Percentiles rank a stretch among this genome's conserved stretches.
Evolutionary conservation across 2,888 invertebrate species (phyloP).

Genomic region (Orthosia gothica): DNA sequence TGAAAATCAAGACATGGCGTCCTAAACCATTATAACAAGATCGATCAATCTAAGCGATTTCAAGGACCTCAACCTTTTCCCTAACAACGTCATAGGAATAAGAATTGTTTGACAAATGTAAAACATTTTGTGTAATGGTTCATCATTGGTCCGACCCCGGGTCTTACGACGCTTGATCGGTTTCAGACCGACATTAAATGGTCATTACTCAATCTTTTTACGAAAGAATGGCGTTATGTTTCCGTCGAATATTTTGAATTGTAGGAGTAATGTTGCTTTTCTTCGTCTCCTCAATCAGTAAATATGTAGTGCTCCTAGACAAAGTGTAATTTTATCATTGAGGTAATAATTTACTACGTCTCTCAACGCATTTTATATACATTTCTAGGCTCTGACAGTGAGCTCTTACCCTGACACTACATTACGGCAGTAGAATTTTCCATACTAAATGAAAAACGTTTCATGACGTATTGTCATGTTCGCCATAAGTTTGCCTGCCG

Average conservation of each 20-base stretch:
- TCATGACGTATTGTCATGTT: too few species aligned
- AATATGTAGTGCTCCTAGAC: too few species aligned
- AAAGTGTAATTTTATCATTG: too few species aligned
- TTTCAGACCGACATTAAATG: slow-evolving; percentile 29
- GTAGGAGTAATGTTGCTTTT: neutral
- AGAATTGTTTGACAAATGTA: slow-evolving; percentile 48
- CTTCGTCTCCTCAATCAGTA: neutral
- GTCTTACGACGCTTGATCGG: slow-evolving; percentile 24
- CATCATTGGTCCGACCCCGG: slow-evolving; percentile 4
- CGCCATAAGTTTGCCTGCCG: too few species aligned
- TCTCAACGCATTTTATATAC: too few species aligned
- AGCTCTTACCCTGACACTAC: too few species aligned
- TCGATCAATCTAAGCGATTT: slow-evolving; percentile 3
- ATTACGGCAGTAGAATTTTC: too few species aligned
- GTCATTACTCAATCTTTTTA: slow-evolving; percentile 28
- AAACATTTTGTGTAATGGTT: slow-evolving; percentile 39
- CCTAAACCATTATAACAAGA: neutral
- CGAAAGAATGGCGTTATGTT: neutral
- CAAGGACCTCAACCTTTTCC: neutral
- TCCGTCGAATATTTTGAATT: neutral
- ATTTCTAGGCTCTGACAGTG: too few species aligned
- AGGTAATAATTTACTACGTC: too few species aligned
- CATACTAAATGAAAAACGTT: too few species aligned
- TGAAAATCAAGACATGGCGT: too few species aligned
- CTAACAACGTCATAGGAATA: neutral